Evolutionary conservation across 2,113 vertebrate species (phyloP).

Genomic region (Percina caprodes): DNA sequence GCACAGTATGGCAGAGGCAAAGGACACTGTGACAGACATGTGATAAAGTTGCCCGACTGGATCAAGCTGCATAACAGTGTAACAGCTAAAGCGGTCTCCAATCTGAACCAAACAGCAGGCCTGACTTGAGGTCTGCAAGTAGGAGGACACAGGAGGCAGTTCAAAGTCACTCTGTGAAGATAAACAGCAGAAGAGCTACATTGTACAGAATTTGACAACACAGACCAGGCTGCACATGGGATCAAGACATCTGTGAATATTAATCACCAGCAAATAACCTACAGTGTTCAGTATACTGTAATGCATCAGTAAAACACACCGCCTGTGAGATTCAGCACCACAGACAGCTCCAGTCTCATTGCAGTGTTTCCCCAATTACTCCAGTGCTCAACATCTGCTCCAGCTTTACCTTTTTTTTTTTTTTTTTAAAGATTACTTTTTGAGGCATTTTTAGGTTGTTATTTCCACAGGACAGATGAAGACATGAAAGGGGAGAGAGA

Average conservation of each 20-base stretch:
- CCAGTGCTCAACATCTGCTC: neutral
- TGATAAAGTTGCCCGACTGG: constrained; percentile 42
- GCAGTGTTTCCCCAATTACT: neutral
- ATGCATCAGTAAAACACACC: neutral
- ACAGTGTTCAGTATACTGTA: neutral
- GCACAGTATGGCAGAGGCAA: constrained; percentile 20
- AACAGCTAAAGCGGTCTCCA: constrained; percentile 36
- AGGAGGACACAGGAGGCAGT: constrained; percentile 30
- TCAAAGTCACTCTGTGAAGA: constrained; percentile 39
- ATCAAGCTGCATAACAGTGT: constrained; percentile 28
- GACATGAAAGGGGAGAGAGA: too few species aligned
- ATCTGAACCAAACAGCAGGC: constrained; percentile 42
- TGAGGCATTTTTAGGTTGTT: too few species aligned
- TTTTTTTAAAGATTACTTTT: too few species aligned
- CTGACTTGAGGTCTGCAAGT: constrained; percentile 46
- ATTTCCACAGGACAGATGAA: too few species aligned
- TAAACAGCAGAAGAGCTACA: neutral
- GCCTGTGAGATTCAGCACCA: constrained; percentile 56
- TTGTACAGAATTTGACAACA: neutral
- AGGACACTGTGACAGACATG: constrained; percentile 21
- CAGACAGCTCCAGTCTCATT: constrained; percentile 42
- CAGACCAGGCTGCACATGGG: neutral
- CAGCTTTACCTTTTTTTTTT: neutral
- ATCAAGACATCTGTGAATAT: constrained; percentile 20
- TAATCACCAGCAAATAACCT: constrained; percentile 13